Evolutionary conservation across 2,797 vertebrate species (phyloP).

Genomic region (Peromyscus eremicus): DNA sequence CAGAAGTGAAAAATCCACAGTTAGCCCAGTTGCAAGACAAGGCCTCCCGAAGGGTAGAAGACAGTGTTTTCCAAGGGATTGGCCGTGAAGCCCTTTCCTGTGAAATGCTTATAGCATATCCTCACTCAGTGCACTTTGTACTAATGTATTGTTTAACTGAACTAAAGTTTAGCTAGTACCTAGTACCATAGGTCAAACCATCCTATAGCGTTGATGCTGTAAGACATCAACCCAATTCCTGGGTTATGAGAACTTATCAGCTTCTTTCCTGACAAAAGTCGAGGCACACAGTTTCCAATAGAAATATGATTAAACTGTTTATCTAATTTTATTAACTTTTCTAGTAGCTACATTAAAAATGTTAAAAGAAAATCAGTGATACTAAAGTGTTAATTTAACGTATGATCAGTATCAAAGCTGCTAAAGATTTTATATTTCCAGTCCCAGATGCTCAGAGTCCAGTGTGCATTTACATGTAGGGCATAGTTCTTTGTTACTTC

Average conservation of each 20-base stretch:
- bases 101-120: neutral
- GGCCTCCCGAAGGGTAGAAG: neutral
- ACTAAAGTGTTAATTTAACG: constrained; percentile 17
- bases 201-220: neutral
- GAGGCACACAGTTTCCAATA: neutral
- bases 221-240: neutral
- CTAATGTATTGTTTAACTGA: neutral
- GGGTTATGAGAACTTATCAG: neutral
- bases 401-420: neutral
- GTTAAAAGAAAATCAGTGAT: neutral
- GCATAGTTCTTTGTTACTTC: neutral
- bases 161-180: neutral
- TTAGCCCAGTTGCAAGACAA: neutral
- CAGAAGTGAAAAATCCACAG: neutral
- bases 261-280: neutral
- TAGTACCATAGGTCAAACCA: neutral
- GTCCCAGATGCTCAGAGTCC: neutral
- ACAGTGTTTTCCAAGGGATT: neutral
- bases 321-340: neutral
- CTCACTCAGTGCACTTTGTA: neutral
- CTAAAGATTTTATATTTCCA: neutral
- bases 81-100: neutral
- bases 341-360: neutral
- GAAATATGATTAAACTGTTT: neutral
- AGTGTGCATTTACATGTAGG: neutral